Evolutionary conservation across 2,797 vertebrate species (phyloP).

Genomic region (Enteromius trimaculatus): DNA sequence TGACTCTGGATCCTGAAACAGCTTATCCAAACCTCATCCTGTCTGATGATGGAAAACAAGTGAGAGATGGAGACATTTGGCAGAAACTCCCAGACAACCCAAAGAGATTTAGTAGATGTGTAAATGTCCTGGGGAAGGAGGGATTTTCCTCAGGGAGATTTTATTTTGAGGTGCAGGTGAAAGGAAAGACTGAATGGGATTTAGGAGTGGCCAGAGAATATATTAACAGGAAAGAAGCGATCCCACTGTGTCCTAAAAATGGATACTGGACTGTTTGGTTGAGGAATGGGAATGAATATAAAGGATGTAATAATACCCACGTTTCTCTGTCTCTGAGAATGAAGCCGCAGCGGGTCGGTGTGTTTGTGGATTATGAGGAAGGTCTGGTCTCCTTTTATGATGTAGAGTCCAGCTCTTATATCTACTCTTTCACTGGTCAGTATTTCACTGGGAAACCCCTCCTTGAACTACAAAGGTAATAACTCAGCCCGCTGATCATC

Average conservation of each 20-base stretch:
- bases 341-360: conserved; percentile 37
- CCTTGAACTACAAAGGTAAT: not conserved
- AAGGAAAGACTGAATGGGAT: not conserved
- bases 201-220: conserved; percentile 20
- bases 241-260: not conserved
- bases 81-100: not conserved
- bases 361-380: conserved; percentile 8
- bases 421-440: not conserved
- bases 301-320: not conserved
- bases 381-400: conserved; percentile 10
- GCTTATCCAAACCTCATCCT: rapidly evolving
- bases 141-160: conserved; percentile 44
- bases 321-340: conserved; percentile 20
- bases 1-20: conserved; percentile 17
- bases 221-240: not conserved
- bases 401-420: not conserved
- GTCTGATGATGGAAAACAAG: not conserved
- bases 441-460: not conserved
- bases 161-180: conserved; percentile 29
- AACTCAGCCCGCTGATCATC: not conserved
- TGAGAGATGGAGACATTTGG: rapidly evolving
- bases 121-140: conserved; percentile 6
- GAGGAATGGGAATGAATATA: conserved; percentile 35
- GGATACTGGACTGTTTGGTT: conserved; percentile 53
- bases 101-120: not conserved